Conservation (phyloP, 2,113 vertebrate species). For the Ramphastos sulfuratus region DNA sequence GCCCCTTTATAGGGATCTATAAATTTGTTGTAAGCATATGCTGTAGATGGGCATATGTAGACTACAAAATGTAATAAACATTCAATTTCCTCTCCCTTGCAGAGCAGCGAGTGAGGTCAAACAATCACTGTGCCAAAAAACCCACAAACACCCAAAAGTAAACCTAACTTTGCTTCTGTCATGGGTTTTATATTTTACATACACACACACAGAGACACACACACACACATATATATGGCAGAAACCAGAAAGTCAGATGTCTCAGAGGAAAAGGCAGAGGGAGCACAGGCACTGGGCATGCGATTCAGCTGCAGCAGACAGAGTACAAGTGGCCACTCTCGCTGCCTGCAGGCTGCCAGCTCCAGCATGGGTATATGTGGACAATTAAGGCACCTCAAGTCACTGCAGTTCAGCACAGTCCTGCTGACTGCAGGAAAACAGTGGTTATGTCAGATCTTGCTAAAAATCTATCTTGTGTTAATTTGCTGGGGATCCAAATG, state of each 20-base stretch:
- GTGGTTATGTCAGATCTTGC: not conserved
- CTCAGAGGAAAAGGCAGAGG: not conserved
- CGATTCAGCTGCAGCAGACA: not conserved
- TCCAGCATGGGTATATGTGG: fast-evolving
- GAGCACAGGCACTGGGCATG: fast-evolving
- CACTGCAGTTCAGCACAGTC: not conserved
- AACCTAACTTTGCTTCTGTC: not conserved
- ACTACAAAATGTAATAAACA: not conserved
- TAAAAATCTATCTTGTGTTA: not conserved
- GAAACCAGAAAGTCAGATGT: not conserved
- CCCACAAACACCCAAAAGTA: fast-evolving
- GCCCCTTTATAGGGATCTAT: conserved; percentile 43
- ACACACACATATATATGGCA: not conserved
- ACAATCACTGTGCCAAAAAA: not conserved
- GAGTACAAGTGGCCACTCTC: not conserved
- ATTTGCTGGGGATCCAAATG: not conserved
- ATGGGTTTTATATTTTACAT: not conserved
- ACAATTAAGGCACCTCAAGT: not conserved
- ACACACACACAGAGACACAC: too few relatives aligned
- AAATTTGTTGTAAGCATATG: conserved; percentile 36
- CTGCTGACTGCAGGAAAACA: not conserved
- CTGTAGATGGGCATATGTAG: not conserved
- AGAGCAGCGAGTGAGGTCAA: not conserved
- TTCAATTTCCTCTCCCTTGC: not conserved
- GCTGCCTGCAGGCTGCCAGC: not conserved